Percentiles rank a stretch among this genome's conserved stretches.
Evolutionary conservation across 2,113 vertebrate genomes (phyloP).

Genomic region (Alexandromys fortis): DNA sequence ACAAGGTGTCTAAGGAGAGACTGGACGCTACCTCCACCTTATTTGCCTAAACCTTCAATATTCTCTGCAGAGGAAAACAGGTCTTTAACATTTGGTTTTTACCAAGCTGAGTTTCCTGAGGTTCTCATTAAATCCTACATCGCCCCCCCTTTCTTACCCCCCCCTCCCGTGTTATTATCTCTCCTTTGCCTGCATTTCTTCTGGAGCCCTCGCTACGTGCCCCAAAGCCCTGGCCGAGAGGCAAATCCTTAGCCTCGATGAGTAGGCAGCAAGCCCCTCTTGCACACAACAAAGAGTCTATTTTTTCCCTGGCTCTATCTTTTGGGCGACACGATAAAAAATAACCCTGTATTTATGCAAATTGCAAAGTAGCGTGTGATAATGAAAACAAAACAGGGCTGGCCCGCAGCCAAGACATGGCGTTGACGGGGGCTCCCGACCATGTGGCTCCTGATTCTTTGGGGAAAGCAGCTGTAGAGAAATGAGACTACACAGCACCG

Average conservation of each 20-base stretch:
- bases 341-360: slow-evolving; percentile 90
- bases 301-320: slow-evolving; percentile 77
- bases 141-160: slow-evolving; percentile 15
- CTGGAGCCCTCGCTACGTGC: slow-evolving; percentile 42
- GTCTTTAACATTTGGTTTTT: slow-evolving; percentile 1
- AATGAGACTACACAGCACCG: slow-evolving; percentile 82
- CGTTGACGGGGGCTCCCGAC: slow-evolving; percentile 86
- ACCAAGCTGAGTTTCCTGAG: slow-evolving; percentile 1
- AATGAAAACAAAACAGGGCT: slow-evolving; percentile 90
- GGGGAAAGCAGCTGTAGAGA: slow-evolving; percentile 87
- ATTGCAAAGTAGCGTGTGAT: slow-evolving; percentile 88
- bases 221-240: slow-evolving; percentile 53
- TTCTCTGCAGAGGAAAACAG: background rate
- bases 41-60: rapidly evolving
- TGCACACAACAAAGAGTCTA: slow-evolving; percentile 80
- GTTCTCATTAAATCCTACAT: background rate
- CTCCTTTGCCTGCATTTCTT: slow-evolving; percentile 74
- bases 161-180: background rate
- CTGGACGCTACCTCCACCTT: background rate
- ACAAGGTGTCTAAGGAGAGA: background rate
- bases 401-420: slow-evolving; percentile 90
- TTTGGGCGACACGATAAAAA: slow-evolving; percentile 86
- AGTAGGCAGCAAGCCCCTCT: slow-evolving; percentile 80
- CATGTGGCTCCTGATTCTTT: slow-evolving; percentile 86
- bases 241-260: slow-evolving; percentile 79